A percentile compares a stretch with the other conserved stretches of the same genome.
phyloP scores from a whole-genome alignment of 2,888 invertebrate genomes.

The Volucella inanis region DNA sequence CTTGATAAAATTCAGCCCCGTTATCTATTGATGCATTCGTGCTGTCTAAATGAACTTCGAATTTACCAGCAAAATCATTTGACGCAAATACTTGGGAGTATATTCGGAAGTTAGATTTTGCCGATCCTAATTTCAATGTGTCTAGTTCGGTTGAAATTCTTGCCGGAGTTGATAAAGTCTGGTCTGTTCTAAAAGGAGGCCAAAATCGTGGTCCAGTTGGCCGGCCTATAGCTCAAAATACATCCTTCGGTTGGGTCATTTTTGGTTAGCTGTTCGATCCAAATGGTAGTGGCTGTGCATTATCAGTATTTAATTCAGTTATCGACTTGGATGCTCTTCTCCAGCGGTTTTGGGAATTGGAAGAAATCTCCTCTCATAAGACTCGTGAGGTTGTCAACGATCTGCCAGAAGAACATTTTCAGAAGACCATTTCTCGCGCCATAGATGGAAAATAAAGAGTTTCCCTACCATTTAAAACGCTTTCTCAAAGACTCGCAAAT shows the following conservation, averaged over 20 bases:
- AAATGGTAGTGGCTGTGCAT: not conserved
- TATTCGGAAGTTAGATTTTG: not conserved
- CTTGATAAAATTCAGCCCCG: not conserved
- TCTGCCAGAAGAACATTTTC: conserved; percentile 46
- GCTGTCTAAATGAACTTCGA: no score
- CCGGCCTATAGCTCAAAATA: conserved; percentile 41
- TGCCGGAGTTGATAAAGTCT: no score
- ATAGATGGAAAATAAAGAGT: conserved; percentile 42
- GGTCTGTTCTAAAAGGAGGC: not conserved
- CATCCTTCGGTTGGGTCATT: conserved; percentile 63
- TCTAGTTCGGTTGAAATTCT: not conserved
- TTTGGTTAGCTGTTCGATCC: conserved; percentile 13
- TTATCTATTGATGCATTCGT: not conserved
- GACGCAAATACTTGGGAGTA: no score
- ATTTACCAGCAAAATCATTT: no score
- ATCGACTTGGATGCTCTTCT: not conserved
- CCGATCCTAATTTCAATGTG: not conserved
- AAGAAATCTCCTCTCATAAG: conserved; percentile 32
- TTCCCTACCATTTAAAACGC: conserved; percentile 31
- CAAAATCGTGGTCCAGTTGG: not conserved
- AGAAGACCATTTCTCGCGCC: conserved; percentile 45
- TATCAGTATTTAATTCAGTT: not conserved
- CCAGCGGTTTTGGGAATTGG: conserved; percentile 8
- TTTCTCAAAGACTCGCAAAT: conserved; percentile 30
- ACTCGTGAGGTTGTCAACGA: conserved; percentile 31